phyloP scores from a whole-genome alignment of 2,797 vertebrate genomes.

The Chaetodon trifasciatus region DNA sequence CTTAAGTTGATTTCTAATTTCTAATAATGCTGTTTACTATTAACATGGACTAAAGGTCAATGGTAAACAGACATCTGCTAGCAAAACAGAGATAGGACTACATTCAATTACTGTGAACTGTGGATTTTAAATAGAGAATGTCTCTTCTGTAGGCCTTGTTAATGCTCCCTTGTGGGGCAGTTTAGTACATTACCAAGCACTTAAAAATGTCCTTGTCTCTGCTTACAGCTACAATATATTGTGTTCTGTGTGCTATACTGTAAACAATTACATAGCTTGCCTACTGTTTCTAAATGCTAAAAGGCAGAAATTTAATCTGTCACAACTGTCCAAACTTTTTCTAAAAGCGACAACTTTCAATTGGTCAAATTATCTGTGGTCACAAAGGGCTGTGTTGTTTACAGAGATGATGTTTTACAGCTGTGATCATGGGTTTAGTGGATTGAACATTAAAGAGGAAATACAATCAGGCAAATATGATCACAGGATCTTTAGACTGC shows the following conservation, averaged over 20 bases:
- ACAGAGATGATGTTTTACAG: conserved; percentile 45
- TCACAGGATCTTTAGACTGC: conserved; percentile 76
- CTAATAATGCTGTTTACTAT: too few species aligned
- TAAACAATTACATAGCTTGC: neutral
- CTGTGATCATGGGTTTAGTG: conserved; percentile 72
- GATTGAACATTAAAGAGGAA: conserved; percentile 67
- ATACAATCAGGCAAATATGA: conserved; percentile 78
- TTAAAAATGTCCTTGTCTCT: neutral
- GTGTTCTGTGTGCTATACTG: neutral
- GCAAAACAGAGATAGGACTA: neutral
- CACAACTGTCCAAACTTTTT: neutral
- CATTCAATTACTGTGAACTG: neutral
- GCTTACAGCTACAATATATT: neutral
- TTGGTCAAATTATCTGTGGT: conserved; percentile 23
- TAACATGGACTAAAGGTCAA: neutral
- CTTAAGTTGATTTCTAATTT: neutral
- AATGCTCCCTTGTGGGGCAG: neutral
- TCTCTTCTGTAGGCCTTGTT: neutral
- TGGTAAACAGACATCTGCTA: neutral
- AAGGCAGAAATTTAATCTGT: neutral
- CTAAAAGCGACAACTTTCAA: conserved; percentile 11
- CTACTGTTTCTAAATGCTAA: neutral
- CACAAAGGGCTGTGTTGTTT: conserved; percentile 64
- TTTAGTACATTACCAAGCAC: neutral
- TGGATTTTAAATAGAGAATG: neutral